phyloP scores from a whole-genome alignment of 2,797 vertebrate genomes.

The Nyctibius grandis region DNA sequence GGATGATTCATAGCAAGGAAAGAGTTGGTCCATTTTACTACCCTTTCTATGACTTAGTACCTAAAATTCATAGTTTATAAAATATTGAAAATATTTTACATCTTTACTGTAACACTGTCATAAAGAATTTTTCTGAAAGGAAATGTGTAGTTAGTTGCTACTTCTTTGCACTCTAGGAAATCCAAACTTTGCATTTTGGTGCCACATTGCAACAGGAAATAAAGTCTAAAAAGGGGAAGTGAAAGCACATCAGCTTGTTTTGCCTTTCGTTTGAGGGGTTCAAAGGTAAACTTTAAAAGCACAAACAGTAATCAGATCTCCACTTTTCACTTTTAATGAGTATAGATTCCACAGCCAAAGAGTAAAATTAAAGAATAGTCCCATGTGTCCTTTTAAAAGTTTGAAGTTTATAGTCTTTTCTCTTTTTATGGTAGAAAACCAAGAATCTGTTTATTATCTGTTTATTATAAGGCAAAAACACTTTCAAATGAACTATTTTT shows the following conservation, averaged over 20 bases:
- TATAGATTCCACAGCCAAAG: conserved; percentile 29
- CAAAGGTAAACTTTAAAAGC: not conserved
- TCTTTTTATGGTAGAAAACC: conserved; percentile 45
- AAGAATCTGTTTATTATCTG: conserved; percentile 60
- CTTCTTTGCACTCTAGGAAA: not conserved
- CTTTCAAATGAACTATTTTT: conserved; percentile 14
- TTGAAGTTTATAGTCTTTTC: conserved; percentile 11
- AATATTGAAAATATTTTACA: not conserved
- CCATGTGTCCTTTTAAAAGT: conserved; percentile 22
- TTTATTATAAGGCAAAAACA: conserved; percentile 44
- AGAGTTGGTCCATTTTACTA: not conserved
- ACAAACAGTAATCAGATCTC: conserved; percentile 4
- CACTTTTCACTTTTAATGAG: conserved; percentile 36
- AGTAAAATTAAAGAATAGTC: conserved; percentile 37
- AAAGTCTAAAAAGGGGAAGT: not conserved
- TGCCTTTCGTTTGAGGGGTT: not conserved
- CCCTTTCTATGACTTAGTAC: not conserved
- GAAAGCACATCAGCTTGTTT: not conserved
- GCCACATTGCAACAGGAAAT: not conserved
- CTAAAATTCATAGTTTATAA: not conserved
- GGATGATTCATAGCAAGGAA: not conserved
- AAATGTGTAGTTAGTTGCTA: not conserved
- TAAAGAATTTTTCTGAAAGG: not conserved
- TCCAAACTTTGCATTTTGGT: not conserved
- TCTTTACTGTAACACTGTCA: not conserved